Evolutionary conservation across 2,888 invertebrate genomes (phyloP).

Genomic region (Yponomeuta plumbellus): DNA sequence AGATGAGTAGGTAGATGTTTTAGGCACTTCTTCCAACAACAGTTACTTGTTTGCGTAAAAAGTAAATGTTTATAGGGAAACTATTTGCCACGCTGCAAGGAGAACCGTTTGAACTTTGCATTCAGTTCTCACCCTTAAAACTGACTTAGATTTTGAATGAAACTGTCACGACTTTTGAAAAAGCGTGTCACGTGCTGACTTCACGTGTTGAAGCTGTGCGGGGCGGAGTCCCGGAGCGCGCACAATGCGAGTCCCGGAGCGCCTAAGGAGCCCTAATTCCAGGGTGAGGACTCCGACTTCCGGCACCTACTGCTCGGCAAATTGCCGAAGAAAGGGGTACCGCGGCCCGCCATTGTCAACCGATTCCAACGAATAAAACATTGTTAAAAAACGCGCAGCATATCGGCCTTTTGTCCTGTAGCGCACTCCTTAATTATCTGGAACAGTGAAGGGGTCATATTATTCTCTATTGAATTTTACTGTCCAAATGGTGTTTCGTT

Average conservation of each 20-base stretch:
- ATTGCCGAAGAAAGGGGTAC: conserved; percentile 73
- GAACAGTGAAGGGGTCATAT: conserved; percentile 75
- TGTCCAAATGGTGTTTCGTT: background rate
- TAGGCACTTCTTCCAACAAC: too few relatives aligned
- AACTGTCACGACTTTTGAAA: conserved; percentile 12
- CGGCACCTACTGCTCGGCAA: conserved; percentile 68
- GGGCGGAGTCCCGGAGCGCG: conserved; percentile 55
- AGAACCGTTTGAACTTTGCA: conserved; percentile 6
- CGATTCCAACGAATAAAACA: conserved; percentile 71
- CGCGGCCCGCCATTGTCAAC: conserved; percentile 62
- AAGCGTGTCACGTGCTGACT: conserved; percentile 59
- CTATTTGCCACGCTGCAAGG: background rate
- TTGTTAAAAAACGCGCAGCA: conserved; percentile 65
- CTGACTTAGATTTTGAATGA: conserved; percentile 6
- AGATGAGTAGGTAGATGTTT: background rate
- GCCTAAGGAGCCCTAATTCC: conserved; percentile 62
- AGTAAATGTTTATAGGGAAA: too few relatives aligned
- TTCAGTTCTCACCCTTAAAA: conserved; percentile 3
- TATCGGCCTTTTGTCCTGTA: conserved; percentile 63
- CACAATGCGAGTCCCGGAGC: conserved; percentile 62
- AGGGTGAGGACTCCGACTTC: conserved; percentile 60
- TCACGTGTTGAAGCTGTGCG: conserved; percentile 44
- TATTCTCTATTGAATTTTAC: conserved; percentile 73
- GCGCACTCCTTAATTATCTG: conserved; percentile 73
- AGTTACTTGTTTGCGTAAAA: too few relatives aligned